These are phyloP conservation scores for Harpagoxenus sublaevis DNA, from an alignment of 2,888 invertebrate species.

Conservation along the genomic window DNA sequence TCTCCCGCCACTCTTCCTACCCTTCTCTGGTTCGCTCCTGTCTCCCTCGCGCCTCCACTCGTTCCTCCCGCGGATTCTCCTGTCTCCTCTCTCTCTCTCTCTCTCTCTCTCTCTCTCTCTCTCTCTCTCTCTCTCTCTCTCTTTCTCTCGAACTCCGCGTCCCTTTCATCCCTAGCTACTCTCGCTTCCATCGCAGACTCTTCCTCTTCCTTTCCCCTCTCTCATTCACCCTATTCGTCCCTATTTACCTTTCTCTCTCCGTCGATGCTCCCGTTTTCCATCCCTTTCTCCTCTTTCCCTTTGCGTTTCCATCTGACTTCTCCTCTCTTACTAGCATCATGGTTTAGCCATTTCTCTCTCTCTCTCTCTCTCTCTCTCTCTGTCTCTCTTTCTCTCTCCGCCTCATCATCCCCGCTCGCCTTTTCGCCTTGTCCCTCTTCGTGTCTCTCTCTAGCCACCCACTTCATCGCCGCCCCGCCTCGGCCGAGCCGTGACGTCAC, in stretches of 20 bases:
- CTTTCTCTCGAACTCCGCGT: conserved; percentile 33
- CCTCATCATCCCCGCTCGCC: conserved; percentile 32
- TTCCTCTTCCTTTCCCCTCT: conserved; percentile 21
- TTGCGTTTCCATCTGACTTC: conserved; percentile 46
- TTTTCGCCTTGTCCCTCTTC: conserved; percentile 23
- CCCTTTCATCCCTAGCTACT: conserved; percentile 43
- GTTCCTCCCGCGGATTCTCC: conserved; percentile 46
- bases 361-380: conserved; percentile 47
- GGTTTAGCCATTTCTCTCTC: conserved; percentile 24
- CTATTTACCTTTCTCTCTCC: conserved; percentile 48
- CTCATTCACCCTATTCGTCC: conserved; percentile 14
- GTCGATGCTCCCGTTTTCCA: conserved; percentile 36
- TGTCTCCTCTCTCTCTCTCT: conserved; percentile 51
- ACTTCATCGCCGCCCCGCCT: conserved; percentile 53
- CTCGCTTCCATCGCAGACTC: conserved; percentile 47
- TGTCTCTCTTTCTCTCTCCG: conserved; percentile 45
- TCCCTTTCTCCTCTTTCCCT: conserved; percentile 29
- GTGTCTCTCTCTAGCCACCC: conserved; percentile 50
- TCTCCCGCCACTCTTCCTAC: conserved; percentile 18
- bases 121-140: conserved; percentile 51
- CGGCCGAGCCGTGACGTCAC: conserved; percentile 80
- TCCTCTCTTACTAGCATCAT: conserved; percentile 40
- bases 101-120: conserved; percentile 13
- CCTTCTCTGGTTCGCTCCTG: conserved; percentile 20
- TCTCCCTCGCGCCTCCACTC: conserved; percentile 49